Evolutionary conservation across 2,113 vertebrate genomes (phyloP), one percentile per base, ranked within the genome.

Genomic region (Greenwoodochromis staneri): DNA sequence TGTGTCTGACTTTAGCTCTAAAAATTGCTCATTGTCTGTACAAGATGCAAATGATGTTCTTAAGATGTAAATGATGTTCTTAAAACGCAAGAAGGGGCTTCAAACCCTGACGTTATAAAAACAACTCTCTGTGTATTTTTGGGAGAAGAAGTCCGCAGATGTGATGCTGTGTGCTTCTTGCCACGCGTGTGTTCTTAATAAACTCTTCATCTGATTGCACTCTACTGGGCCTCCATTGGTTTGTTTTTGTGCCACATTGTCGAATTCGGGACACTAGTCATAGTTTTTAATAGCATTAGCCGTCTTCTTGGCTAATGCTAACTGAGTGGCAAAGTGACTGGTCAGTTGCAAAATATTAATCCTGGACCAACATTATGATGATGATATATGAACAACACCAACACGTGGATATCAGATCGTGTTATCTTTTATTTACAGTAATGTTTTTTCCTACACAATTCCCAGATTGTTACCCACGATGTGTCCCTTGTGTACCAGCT

Each of bases 311-410:
- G 17, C 31, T 66, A 36, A 66, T 66, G 61, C 61, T 66, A n/a
- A 36, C 31, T 3, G 3, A 36, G 31, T 36, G 31, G 4, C 4
- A 66, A 36, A n/a, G 31, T 66, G 17, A 66, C 7, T 69, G n/a
- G 36, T 69, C 36, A 40, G 36, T 40, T 69, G 63, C 63, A 40
- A 40, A 69, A 40, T 69, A 21, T 69, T 69, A n/a, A 21, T 13
- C 19, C 34, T 69, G 61, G 7, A 5, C 34, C 10, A 38, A 69
- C 34, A 13, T 69, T 69, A 40, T 69, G 34, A 69, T 69, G 61
- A 69, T 69, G n/a, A 40, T 69, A 14, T 69, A 69, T 40, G 63
- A 40, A 69, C 19, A 69, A 69, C 36, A 69, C 19, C 63, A 66
- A 66, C 34, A 69, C 1, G 3, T 13, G 19, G 36, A 24, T 69